These are phyloP conservation scores for Myzus persicae DNA, from an alignment of 1,140 invertebrate genomes.

Conservation along the genomic window DNA sequence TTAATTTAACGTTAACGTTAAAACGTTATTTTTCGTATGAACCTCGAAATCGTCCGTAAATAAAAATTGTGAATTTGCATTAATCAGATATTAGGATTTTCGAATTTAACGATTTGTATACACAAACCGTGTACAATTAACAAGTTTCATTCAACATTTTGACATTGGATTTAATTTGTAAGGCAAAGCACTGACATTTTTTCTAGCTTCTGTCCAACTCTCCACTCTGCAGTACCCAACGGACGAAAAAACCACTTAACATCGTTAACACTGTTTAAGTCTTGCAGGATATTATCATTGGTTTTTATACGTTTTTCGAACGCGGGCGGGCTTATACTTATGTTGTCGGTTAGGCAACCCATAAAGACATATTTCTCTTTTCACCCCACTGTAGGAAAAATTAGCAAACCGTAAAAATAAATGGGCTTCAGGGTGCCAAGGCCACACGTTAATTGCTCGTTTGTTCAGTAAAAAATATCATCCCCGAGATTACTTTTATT, in stretches of 20 bases:
- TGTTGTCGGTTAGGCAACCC: constrained; percentile 1
- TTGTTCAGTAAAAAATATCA: constrained; percentile 24
- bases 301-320: constrained; percentile 33
- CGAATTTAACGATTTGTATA: neutral
- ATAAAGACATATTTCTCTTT: neutral
- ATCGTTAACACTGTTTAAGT: neutral
- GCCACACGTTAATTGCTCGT: constrained; percentile 49
- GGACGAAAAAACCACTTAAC: neutral
- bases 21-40: too few relatives aligned
- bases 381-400: neutral
- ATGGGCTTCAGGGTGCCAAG: neutral
- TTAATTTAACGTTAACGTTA: too few relatives aligned
- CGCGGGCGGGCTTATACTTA: neutral
- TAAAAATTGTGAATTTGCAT: too few relatives aligned
- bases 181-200: neutral
- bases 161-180: neutral
- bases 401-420: constrained; percentile 53
- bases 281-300: neutral
- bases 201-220: neutral
- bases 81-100: neutral
- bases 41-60: too few relatives aligned
- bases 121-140: neutral
- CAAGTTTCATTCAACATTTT: neutral
- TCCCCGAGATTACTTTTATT: constrained; percentile 45
- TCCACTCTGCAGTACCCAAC: neutral